Percentiles rank a stretch among this genome's conserved stretches.
These are phyloP conservation scores for Sciurus niger DNA, from an alignment of 2,113 vertebrate species.

Conservation along the genomic window DNA sequence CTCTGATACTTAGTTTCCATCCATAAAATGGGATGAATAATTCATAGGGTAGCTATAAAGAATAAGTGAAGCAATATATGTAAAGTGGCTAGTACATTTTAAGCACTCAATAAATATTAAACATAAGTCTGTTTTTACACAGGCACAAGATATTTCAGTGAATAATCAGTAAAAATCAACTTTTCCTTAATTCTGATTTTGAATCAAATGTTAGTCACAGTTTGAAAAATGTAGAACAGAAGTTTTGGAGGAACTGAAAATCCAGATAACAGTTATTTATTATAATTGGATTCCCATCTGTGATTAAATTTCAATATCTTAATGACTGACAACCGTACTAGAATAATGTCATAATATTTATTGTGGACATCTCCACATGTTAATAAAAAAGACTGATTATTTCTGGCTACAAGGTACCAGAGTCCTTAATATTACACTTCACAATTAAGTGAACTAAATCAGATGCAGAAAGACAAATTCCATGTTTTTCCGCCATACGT, in stretches of 20 bases:
- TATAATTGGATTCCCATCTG: constrained; percentile 16
- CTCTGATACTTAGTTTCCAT: constrained; percentile 5
- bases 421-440: not conserved
- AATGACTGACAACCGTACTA: not conserved
- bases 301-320: constrained; percentile 44
- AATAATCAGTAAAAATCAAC: constrained; percentile 64
- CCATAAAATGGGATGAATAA: constrained; percentile 64
- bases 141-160: constrained; percentile 15
- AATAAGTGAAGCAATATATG: constrained; percentile 41
- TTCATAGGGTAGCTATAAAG: constrained; percentile 48
- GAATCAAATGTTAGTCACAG: not conserved
- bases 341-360: not conserved
- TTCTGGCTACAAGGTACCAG: not conserved
- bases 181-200: constrained; percentile 36
- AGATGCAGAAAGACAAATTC: not conserved
- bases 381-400: not conserved
- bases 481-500: not conserved
- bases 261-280: not conserved
- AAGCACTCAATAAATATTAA: constrained; percentile 60
- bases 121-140: constrained; percentile 41
- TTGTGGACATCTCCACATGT: not conserved
- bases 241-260: constrained; percentile 19
- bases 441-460: not conserved
- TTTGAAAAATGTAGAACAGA: not conserved
- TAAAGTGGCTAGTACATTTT: constrained; percentile 13